phyloP scores from a whole-genome alignment of 2,797 vertebrate species.

The Moxostoma hubbsi region DNA sequence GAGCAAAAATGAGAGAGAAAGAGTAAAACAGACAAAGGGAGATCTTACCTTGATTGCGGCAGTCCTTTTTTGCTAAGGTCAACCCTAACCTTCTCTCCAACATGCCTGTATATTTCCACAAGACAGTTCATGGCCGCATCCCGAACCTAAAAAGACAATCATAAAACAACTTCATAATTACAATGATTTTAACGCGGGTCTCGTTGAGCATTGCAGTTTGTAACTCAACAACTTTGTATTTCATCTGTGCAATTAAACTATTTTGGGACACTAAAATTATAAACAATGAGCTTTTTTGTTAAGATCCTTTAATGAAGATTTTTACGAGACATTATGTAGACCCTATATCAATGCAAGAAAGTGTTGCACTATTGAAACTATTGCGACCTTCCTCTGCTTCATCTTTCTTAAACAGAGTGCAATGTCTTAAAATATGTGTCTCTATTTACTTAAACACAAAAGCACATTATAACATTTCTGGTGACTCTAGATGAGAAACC shows the following conservation, averaged over 20 bases:
- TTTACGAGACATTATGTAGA: not conserved
- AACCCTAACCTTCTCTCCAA: slow-evolving; percentile 94
- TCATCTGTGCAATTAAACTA: not conserved
- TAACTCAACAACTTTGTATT: not conserved
- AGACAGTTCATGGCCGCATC: slow-evolving; percentile 95
- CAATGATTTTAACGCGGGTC: not conserved
- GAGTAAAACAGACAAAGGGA: not conserved
- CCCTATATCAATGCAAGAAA: not conserved
- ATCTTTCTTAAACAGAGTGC: not conserved
- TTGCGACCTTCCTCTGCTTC: too few species aligned
- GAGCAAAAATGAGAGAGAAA: too few species aligned
- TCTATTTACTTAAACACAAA: not conserved
- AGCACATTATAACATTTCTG: not conserved
- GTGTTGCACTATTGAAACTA: not conserved
- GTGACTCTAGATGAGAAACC: not conserved
- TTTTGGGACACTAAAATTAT: not conserved
- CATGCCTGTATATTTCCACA: slow-evolving; percentile 98
- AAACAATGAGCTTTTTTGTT: not conserved
- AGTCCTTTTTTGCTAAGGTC: slow-evolving; percentile 98
- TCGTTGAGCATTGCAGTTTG: not conserved
- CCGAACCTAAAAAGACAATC: slow-evolving; percentile 81
- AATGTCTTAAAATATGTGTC: not conserved
- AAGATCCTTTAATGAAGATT: not conserved
- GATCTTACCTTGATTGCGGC: slow-evolving; percentile 91
- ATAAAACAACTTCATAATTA: not conserved